Conservation (phyloP, 2,797 vertebrate genomes). For the Calcarius lapponicus region DNA sequence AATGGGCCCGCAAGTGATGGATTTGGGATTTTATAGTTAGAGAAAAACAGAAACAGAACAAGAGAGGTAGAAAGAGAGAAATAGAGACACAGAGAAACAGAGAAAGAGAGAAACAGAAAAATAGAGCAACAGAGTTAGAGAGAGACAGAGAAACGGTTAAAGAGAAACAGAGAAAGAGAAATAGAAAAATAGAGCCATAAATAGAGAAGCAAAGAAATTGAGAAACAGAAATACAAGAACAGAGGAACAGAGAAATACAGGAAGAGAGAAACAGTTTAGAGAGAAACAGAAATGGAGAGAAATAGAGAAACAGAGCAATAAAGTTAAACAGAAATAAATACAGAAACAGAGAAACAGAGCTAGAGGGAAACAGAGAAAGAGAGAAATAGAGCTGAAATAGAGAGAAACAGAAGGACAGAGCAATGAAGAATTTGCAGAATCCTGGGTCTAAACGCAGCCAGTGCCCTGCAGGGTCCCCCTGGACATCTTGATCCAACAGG, state of each 20-base stretch:
- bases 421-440: neutral
- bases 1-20: no score
- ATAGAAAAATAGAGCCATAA: neutral
- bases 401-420: no score
- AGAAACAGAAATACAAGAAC: neutral
- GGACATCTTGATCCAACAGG: neutral
- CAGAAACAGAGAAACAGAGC: neutral
- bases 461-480: accelerated
- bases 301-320: neutral
- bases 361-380: neutral
- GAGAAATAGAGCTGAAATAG: neutral
- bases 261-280: neutral
- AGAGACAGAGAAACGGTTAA: no score
- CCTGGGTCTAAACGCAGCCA: neutral
- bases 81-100: no score
- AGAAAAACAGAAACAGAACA: neutral
- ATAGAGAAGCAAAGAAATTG: no score
- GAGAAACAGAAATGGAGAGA: neutral
- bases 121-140: neutral
- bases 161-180: no score
- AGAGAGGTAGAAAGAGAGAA: no score
- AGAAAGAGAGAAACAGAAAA: neutral
- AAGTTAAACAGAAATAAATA: neutral
- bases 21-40: no score
- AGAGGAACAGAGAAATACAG: neutral